These are phyloP conservation scores for Neomorphus geoffroyi DNA, from an alignment of 2,797 vertebrate genomes.

Conservation along the genomic window DNA sequence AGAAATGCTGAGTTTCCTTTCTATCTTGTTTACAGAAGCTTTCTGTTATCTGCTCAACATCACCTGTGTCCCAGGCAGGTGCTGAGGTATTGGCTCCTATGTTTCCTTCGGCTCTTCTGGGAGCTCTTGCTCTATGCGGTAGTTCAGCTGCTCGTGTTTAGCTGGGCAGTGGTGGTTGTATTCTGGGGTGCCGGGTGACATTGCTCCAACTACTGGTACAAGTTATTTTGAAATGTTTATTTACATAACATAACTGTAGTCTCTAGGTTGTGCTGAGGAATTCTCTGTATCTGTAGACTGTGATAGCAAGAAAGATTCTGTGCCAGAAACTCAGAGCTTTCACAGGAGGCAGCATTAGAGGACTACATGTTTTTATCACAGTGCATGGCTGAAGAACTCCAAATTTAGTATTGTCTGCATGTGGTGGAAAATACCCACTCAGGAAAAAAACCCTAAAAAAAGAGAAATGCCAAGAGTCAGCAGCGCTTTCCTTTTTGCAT, in stretches of 20 bases:
- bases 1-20: not conserved
- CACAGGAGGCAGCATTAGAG: not conserved
- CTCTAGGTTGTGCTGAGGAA: not conserved
- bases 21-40: not conserved
- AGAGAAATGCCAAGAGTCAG: not conserved
- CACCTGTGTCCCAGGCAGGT: not conserved
- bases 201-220: not conserved
- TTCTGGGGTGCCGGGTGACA: not conserved
- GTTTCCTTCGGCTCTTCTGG: not conserved
- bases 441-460: not conserved
- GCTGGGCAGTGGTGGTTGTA: not conserved
- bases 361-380: constrained; percentile 16
- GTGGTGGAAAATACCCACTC: not conserved
- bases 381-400: constrained; percentile 43
- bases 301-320: not conserved
- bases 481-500: not conserved
- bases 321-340: constrained; percentile 23
- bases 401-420: constrained; percentile 56
- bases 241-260: constrained; percentile 35
- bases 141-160: not conserved
- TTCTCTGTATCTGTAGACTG: not conserved
- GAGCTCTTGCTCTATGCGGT: rapidly evolving
- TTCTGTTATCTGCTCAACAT: not conserved
- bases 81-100: not conserved
- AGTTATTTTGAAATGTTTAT: not conserved